Evolutionary conservation across 2,797 vertebrate species (phyloP), one percentile per base, ranked within the genome.

Genomic region (Hydrolagus colliei): DNA sequence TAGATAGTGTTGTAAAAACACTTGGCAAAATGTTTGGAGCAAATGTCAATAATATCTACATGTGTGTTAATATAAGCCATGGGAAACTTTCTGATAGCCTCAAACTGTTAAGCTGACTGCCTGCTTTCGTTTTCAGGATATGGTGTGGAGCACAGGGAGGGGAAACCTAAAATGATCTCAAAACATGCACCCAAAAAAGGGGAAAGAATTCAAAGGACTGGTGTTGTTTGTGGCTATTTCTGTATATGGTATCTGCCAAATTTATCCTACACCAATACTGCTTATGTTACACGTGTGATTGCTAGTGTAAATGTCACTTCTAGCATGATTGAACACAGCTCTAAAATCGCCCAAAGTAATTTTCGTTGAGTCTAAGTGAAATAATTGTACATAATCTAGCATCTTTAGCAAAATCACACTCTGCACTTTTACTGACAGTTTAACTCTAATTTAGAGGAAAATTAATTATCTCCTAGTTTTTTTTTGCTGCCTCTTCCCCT

Each of bases 1-100:
- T 92, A 93, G 95, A 94, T 96, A 95, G 95, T 94, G 79, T 20
- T 9, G 32, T 82, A 32, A 68, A 82, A 82, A 82, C 22, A 82
- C 16, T 20, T 82, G 63, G 79, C 5, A 68, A 68, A 82, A 82
- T 71, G 41, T 68, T 82, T 67, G 11, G 20, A 61, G 9, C 63
- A 71, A 68, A 82, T 68, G 27, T 35, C 65, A 82, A 68, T 35
- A 52, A 32, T 82, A 67, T 68, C 41, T 32, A 82, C 12, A 82
- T 82, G 8, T 2, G 4, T 41, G 63, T 67, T 68, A 4, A 9
- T 41, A 41, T 41, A 82, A 52, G 14, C 5, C 32, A 82, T 71
- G 32, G 4, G 18, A 82, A 68, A 71, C n/a, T 10, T 32, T 82
- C 32, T 52, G 35, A 27, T 41, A 67, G 35, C 79, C 35, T 35